Percentiles rank a stretch among this genome's conserved stretches.
Evolutionary conservation across 2,797 vertebrate genomes (phyloP).

Genomic region (Falco rusticolus): DNA sequence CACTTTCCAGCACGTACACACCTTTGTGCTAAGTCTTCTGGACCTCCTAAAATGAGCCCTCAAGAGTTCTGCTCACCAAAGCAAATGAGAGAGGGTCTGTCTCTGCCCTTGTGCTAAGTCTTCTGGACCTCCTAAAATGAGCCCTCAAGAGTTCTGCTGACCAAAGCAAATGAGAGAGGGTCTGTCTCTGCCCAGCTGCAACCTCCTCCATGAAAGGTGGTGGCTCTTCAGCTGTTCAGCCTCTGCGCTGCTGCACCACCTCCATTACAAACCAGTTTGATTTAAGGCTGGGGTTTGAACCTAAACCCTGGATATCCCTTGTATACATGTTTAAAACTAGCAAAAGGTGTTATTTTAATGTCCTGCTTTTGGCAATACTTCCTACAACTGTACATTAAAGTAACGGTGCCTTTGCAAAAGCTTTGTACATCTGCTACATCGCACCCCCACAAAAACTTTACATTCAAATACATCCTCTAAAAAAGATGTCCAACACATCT

Average conservation of each 20-base stretch:
- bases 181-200: neutral
- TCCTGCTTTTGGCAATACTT: neutral
- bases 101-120: neutral
- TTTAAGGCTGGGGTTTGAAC: neutral
- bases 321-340: neutral
- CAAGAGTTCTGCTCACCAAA: neutral
- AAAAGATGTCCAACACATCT: neutral
- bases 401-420: neutral
- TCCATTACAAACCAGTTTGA: neutral
- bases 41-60: neutral
- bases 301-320: neutral
- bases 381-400: neutral
- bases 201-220: accelerated
- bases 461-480: neutral
- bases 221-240: neutral
- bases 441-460: neutral
- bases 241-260: neutral
- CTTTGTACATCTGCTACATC: neutral
- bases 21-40: neutral
- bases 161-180: neutral
- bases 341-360: neutral
- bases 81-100: neutral
- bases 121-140: neutral
- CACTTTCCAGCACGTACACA: neutral
- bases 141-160: neutral